Conservation (phyloP, 2,888 invertebrate genomes). For the Lepidochitona cinerea region DNA sequence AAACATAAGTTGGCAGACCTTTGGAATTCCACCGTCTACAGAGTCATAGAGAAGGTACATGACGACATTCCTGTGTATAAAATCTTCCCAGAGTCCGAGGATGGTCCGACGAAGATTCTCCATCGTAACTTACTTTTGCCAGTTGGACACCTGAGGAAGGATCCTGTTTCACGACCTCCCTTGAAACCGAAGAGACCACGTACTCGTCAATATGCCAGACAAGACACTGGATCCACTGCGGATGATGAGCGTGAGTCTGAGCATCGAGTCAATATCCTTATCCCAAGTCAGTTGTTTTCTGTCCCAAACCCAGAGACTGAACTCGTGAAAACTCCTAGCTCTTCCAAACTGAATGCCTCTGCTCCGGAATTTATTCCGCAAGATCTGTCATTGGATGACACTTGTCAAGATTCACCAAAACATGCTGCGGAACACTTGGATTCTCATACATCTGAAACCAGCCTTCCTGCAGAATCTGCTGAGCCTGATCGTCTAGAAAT, state of each 20-base stretch:
- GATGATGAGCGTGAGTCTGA: neutral
- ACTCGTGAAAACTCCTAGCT: no score
- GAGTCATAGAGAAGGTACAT: conserved; percentile 12
- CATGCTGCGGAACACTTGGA: no score
- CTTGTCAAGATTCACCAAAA: no score
- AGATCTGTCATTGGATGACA: no score
- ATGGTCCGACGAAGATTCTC: neutral
- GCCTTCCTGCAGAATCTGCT: no score
- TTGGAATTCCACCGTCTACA: conserved; percentile 14
- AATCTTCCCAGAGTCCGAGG: conserved; percentile 5
- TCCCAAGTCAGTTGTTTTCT: no score
- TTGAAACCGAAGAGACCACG: neutral
- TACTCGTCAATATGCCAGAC: neutral
- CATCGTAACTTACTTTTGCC: neutral
- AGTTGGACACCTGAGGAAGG: neutral
- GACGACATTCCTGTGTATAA: neutral
- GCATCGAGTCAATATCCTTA: no score
- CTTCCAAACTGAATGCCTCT: no score
- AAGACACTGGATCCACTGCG: neutral
- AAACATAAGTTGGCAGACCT: conserved; percentile 23
- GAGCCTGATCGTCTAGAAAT: no score
- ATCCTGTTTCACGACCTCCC: neutral
- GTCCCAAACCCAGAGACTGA: no score
- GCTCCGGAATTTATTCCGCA: no score
- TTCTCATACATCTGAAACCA: no score